A percentile compares a stretch with the other conserved stretches of the same genome.
Evolutionary conservation across 2,888 invertebrate species (phyloP).

Genomic region (Crematogaster levior): DNA sequence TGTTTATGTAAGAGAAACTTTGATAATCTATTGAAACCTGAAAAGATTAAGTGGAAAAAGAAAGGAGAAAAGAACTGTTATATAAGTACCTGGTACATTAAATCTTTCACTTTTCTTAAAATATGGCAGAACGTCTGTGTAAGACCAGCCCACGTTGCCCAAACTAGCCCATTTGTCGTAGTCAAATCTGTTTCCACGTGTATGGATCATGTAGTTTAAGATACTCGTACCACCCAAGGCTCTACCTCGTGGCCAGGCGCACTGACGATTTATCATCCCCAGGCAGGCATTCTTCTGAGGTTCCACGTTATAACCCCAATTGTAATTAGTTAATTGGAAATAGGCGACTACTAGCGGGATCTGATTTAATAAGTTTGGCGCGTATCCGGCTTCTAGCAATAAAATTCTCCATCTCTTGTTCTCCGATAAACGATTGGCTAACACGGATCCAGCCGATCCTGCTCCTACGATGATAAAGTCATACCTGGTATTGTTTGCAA

Average conservation of each 20-base stretch:
- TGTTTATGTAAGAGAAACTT: neutral
- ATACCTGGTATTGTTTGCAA: constrained; percentile 85
- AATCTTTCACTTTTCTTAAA: constrained; percentile 79
- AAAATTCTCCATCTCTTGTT: constrained; percentile 88
- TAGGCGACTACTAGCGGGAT: constrained; percentile 88
- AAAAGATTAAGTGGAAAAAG: neutral
- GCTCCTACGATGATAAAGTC: constrained; percentile 91
- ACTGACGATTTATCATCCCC: constrained; percentile 91
- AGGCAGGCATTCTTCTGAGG: constrained; percentile 89
- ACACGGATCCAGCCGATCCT: constrained; percentile 90
- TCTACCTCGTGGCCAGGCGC: constrained; percentile 89
- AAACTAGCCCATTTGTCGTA: constrained; percentile 78
- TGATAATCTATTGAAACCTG: neutral
- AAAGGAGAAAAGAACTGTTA: neutral
- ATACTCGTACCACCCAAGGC: constrained; percentile 81
- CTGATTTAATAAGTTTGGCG: constrained; percentile 87
- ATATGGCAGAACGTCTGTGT: constrained; percentile 78
- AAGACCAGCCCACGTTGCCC: constrained; percentile 81
- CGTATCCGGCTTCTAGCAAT: constrained; percentile 89
- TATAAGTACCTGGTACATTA: constrained; percentile 75
- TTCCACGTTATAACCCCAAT: constrained; percentile 91
- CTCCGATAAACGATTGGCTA: constrained; percentile 91
- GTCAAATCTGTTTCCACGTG: constrained; percentile 78
- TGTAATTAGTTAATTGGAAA: constrained; percentile 88
- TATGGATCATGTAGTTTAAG: constrained; percentile 83